A percentile compares a stretch with the other conserved stretches of the same genome.
These are phyloP conservation scores for Vanessa tameamea DNA, from an alignment of 1,140 invertebrate genomes.

Conservation along the genomic window DNA sequence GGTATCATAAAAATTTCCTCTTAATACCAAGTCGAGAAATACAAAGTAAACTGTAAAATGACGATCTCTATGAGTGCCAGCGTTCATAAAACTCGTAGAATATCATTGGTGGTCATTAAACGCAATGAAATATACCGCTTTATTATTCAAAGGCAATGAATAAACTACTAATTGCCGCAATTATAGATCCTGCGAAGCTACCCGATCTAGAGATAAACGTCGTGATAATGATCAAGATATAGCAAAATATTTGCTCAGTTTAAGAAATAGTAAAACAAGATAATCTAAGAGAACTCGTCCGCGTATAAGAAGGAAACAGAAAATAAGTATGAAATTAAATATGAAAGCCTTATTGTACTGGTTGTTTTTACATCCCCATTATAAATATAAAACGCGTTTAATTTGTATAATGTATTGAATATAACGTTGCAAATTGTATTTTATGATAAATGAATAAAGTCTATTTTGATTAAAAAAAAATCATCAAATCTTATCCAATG, in stretches of 20 bases:
- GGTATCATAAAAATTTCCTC: slow-evolving; percentile 23
- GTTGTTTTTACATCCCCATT: slow-evolving; percentile 9
- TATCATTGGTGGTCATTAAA: slow-evolving; percentile 25
- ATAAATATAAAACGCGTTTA: background rate
- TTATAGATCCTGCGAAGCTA: slow-evolving; percentile 29
- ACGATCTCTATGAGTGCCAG: slow-evolving; percentile 30
- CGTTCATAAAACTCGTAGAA: slow-evolving; percentile 21
- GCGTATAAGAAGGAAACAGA: slow-evolving; percentile 6
- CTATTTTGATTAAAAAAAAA: background rate
- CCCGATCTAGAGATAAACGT: slow-evolving; percentile 17
- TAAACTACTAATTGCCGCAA: slow-evolving; percentile 39
- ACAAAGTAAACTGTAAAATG: slow-evolving; percentile 32
- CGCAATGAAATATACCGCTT: slow-evolving; percentile 35
- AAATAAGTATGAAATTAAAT: slow-evolving; percentile 5
- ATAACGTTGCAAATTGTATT: background rate
- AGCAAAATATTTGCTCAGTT: slow-evolving; percentile 31
- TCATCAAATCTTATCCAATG: slow-evolving; percentile 13
- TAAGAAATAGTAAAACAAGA: slow-evolving; percentile 18
- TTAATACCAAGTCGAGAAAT: slow-evolving; percentile 12
- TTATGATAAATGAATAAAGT: slow-evolving; percentile 9
- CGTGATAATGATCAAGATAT: slow-evolving; percentile 26
- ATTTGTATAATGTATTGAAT: background rate
- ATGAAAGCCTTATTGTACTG: background rate
- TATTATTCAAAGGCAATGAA: slow-evolving; percentile 41
- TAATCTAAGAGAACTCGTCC: background rate